These are phyloP conservation scores for Caranx melampygus DNA, from an alignment of 2,113 vertebrate genomes.

Conservation along the genomic window DNA sequence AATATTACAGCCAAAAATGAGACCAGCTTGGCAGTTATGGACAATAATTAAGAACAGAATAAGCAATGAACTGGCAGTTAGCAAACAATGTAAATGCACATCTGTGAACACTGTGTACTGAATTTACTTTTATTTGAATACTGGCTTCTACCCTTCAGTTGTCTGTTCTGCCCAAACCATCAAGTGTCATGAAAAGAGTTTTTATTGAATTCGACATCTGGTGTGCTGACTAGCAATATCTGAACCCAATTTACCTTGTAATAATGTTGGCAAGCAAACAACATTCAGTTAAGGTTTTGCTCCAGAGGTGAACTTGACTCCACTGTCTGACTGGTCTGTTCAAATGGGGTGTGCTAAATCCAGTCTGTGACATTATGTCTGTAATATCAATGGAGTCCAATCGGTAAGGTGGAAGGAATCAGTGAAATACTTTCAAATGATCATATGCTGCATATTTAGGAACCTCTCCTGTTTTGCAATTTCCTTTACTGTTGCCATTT, in stretches of 20 bases:
- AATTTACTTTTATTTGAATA: slow-evolving; percentile 69
- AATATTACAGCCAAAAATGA: slow-evolving; percentile 42
- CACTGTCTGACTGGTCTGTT: slow-evolving; percentile 25
- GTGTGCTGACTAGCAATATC: slow-evolving; percentile 70
- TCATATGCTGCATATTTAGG: background rate
- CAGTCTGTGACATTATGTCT: slow-evolving; percentile 3
- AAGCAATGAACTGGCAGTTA: slow-evolving; percentile 68
- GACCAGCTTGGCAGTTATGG: slow-evolving; percentile 52
- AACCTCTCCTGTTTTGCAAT: slow-evolving; percentile 6
- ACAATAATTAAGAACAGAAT: slow-evolving; percentile 70
- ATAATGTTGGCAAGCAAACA: slow-evolving; percentile 69
- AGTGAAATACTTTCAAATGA: slow-evolving; percentile 28
- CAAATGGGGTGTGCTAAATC: slow-evolving; percentile 1
- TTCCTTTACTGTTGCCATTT: slow-evolving; percentile 40
- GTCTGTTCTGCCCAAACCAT: slow-evolving; percentile 54
- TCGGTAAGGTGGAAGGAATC: background rate
- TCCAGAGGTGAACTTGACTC: slow-evolving; percentile 46
- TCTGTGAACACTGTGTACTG: slow-evolving; percentile 67
- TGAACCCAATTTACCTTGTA: slow-evolving; percentile 71
- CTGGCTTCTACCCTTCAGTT: slow-evolving; percentile 56
- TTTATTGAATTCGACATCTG: slow-evolving; percentile 78
- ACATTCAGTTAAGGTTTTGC: slow-evolving; percentile 28
- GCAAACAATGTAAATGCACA: slow-evolving; percentile 67
- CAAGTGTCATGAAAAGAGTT: slow-evolving; percentile 66
- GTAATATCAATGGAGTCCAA: background rate